Evolutionary conservation across 2,797 vertebrate genomes (phyloP).

Genomic region (Trachurus trachurus): DNA sequence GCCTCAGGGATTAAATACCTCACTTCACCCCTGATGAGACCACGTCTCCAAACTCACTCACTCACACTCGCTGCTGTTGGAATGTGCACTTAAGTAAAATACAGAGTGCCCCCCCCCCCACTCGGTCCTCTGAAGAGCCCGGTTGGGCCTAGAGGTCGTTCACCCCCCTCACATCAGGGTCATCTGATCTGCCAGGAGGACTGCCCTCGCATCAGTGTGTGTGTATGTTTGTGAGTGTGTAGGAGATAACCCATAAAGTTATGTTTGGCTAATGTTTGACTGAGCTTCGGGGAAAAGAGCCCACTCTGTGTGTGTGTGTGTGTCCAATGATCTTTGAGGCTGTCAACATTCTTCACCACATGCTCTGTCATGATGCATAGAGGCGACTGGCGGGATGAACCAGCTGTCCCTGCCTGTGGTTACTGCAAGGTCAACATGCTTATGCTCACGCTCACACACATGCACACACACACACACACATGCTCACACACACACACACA

Average conservation of each 20-base stretch:
- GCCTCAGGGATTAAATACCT: slow-evolving; percentile 46
- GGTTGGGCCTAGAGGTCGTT: slow-evolving; percentile 40
- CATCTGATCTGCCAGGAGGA: slow-evolving; percentile 28
- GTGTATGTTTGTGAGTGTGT: neutral
- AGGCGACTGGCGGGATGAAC: slow-evolving; percentile 73
- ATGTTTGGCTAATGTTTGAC: slow-evolving; percentile 49
- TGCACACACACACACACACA: slow-evolving; percentile 1
- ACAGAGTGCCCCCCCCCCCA: neutral
- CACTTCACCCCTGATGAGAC: slow-evolving; percentile 25
- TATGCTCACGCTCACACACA: neutral
- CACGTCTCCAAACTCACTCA: neutral
- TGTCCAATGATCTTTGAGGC: slow-evolving; percentile 58
- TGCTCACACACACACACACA: neutral
- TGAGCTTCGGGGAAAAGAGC: slow-evolving; percentile 1
- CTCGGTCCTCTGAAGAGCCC: neutral
- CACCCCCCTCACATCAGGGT: slow-evolving; percentile 40
- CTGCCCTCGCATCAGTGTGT: neutral
- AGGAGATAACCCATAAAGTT: slow-evolving; percentile 21
- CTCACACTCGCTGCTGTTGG: slow-evolving; percentile 11
- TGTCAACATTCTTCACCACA: slow-evolving; percentile 70
- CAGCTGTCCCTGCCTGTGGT: slow-evolving; percentile 70
- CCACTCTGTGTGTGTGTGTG: slow-evolving; percentile 5
- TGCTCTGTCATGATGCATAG: slow-evolving; percentile 63
- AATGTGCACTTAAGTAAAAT: slow-evolving; percentile 43
- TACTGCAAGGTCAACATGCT: slow-evolving; percentile 55